Evolutionary conservation across 2,797 vertebrate species (phyloP), one percentile per base, ranked within the genome.

Genomic region (Syndactyla subalaris): DNA sequence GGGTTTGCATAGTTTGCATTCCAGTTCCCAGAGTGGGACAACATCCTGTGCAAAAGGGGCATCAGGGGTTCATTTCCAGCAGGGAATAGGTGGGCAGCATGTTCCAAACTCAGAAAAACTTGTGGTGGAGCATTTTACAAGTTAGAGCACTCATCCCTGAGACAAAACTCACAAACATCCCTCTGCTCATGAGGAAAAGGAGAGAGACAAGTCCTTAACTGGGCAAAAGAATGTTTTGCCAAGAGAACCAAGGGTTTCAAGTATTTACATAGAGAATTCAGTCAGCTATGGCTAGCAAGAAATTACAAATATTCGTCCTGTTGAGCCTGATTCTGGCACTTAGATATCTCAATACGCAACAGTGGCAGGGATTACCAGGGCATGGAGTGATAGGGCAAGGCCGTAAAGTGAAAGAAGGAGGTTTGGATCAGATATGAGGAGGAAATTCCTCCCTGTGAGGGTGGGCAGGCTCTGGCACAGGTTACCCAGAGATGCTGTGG

Each of bases 31-130:
- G 66, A 83, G 52, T 12, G 82, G 88, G 71, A 66, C 67, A 58
- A 34, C 54, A 92, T 95, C 94, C 96, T 95, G 62, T 59, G 57
- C 54, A 86, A n/a, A 91, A 83, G 52, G 62, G 67, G 48, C 58
- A 16, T 55, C 14, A 0, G 17, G 27, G 73, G 41, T 85, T 96
- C 48, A 70, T 92, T 96, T 95, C 86, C 91, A 93, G 34, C 34
- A 72, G 52, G 63, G 85, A 62, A 75, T 80, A 57, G 12, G 12
- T 18, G 62, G 77, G 27, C 66, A 85, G 26, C 52, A 68, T 17
- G 45, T 87, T 86, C 19, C 24, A 62, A 67, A 4, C 32, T 45
- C 45, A 41, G 54, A n/a, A 66, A 81, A 88, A 54, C 48, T 72
- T 68, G 38, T 66, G 34, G 17, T 68, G 43, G 13, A 71, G 6